phyloP scores from a whole-genome alignment of 2,888 invertebrate genomes.

The Petrolisthes cinctipes region DNA sequence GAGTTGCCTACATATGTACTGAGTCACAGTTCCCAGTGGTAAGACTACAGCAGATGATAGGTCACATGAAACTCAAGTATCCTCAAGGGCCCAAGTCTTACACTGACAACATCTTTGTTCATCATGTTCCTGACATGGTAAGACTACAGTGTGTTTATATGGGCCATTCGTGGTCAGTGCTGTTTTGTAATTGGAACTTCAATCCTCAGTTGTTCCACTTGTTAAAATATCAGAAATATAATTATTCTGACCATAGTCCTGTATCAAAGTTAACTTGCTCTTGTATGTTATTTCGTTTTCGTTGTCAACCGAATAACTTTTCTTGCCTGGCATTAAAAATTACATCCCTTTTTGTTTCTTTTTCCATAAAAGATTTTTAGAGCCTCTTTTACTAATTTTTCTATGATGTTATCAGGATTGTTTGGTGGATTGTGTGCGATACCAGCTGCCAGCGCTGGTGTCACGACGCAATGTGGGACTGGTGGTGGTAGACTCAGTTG shows the following conservation, averaged over 20 bases:
- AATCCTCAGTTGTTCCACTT: too few species aligned
- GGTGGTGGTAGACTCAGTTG: slow-evolving; percentile 81
- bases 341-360: too few species aligned
- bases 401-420: slow-evolving; percentile 71
- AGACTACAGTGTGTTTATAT: slow-evolving; percentile 65
- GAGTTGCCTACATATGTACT: slow-evolving; percentile 60
- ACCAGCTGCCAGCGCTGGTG: slow-evolving; percentile 74
- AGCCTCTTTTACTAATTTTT: too few species aligned
- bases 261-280: too few species aligned
- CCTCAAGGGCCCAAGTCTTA: slow-evolving; percentile 39
- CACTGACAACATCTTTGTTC: slow-evolving; percentile 77
- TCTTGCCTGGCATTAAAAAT: too few species aligned
- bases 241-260: too few species aligned
- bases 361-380: too few species aligned
- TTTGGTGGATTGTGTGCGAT: slow-evolving; percentile 73
- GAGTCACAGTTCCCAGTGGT: slow-evolving; percentile 53
- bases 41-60: slow-evolving; percentile 52
- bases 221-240: too few species aligned
- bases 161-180: too few species aligned
- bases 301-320: too few species aligned
- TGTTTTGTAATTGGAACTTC: too few species aligned
- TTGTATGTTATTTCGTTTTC: too few species aligned
- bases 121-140: slow-evolving; percentile 76
- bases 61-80: slow-evolving; percentile 12
- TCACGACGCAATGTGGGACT: slow-evolving; percentile 74